phyloP scores from a whole-genome alignment of 1,140 invertebrate genomes.

The Papilio polytes region DNA sequence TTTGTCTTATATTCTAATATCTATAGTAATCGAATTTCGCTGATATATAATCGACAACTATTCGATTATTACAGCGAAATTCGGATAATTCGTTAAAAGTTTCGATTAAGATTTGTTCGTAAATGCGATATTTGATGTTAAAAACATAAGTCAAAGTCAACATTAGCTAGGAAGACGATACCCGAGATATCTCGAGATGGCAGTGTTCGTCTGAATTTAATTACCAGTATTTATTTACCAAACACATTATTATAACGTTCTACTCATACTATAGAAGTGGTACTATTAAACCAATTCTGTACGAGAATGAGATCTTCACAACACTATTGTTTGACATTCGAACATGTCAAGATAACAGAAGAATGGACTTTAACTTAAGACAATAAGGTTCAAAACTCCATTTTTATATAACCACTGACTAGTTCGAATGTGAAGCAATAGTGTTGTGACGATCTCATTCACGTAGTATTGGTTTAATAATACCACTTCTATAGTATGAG shows the following conservation, averaged over 20 bases:
- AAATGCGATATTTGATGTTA: background rate
- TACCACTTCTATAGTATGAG: too few relatives aligned
- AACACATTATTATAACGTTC: background rate
- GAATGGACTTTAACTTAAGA: too few relatives aligned
- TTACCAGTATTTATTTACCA: background rate
- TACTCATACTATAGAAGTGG: background rate
- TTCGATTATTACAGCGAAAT: constrained; percentile 21
- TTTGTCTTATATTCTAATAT: constrained; percentile 43
- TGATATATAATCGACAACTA: background rate
- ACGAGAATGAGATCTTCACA: too few relatives aligned
- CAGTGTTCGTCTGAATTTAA: background rate
- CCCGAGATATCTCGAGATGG: background rate
- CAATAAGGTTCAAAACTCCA: too few relatives aligned
- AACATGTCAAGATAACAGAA: too few relatives aligned
- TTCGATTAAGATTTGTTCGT: constrained; percentile 13
- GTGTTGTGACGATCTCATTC: too few relatives aligned
- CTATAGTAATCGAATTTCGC: constrained; percentile 41
- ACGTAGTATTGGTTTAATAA: too few relatives aligned
- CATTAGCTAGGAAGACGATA: background rate
- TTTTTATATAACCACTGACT: too few relatives aligned
- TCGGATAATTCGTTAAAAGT: constrained; percentile 25
- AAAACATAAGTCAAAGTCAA: background rate
- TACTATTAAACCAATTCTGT: too few relatives aligned
- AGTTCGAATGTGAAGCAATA: too few relatives aligned
- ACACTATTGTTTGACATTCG: too few relatives aligned